Conservation (phyloP, 2,113 vertebrate genomes). For the Megaptera novaeangliae region DNA sequence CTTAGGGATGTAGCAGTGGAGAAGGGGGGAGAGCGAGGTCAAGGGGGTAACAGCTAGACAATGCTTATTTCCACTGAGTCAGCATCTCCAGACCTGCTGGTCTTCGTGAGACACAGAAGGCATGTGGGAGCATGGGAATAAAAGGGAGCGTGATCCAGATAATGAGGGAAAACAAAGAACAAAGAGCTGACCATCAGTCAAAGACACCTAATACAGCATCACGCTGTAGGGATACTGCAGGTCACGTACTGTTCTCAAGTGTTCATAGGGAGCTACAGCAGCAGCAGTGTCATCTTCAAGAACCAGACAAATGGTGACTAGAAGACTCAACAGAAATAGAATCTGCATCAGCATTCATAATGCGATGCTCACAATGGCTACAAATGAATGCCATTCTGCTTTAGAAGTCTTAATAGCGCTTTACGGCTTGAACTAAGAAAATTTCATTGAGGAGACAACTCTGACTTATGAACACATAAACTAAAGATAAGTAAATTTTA, state of each 20-base stretch:
- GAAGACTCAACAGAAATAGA: slow-evolving; percentile 28
- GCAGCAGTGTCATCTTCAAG: background rate
- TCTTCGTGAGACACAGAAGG: background rate
- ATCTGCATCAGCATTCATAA: background rate
- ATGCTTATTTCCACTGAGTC: background rate
- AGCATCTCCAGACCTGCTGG: background rate
- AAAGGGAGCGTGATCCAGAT: background rate
- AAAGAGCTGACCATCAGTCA: background rate
- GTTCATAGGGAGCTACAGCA: background rate
- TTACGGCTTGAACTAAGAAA: background rate
- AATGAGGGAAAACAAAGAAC: background rate
- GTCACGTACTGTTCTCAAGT: background rate
- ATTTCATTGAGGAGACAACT: background rate
- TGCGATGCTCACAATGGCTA: background rate
- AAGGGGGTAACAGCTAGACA: background rate
- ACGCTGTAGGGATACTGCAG: background rate
- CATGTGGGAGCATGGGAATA: background rate
- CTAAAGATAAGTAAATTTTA: background rate
- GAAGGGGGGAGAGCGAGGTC: background rate
- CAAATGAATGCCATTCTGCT: background rate
- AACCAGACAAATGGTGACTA: background rate
- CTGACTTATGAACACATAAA: background rate
- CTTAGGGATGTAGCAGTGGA: background rate
- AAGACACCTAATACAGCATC: background rate
- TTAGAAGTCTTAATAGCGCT: background rate